Base-by-base conservation (phyloP, 2,797 vertebrate species). In the Sebastes melanostomus region DNA sequence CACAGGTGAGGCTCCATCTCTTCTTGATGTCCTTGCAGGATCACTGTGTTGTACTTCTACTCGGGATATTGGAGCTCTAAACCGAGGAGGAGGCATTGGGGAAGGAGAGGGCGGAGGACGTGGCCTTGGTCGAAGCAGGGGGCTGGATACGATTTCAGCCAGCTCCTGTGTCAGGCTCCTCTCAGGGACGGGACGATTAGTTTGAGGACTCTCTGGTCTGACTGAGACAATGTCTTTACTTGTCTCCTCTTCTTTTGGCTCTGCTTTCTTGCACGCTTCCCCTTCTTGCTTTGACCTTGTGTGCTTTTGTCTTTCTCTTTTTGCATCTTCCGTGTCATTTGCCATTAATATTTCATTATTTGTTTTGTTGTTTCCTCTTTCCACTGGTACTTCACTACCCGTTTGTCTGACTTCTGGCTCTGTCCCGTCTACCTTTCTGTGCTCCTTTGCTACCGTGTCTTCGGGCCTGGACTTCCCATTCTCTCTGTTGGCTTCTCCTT, bases 161-260 rank as follows among this genome's bases (percentile, higher is more conserved):
- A 95, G 20, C 67, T 95, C 93, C 80, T 95, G 93, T 3, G 94
- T 95, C 65, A 94, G 72, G 68, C 84, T 93, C 46, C 79, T 90
- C 78, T 87, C 79, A 66, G 77, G 71, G 34, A 66, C 27, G 12
- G 32, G 4, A 13, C 0, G 6, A 29, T 71, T 83, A 2, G 8
- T 12, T 59, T 36, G 72, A 54, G 16, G 65, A 36, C 54, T 76
- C 22, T 61, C 38, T 34, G 25, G 18, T 77, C 32, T 71, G 16
- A 32, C 3, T 61, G 72, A 68, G 56, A 42, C 16, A 0, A 8
- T 36, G 13, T 10, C 54, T 71, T 77, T 62, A 52, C 55, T 78
- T 2, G 9, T 66, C 8, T 77, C 66, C 6, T 8, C 50, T 18
- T 52, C 73, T 61, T 75, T 56, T 66, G 20, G 32, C 24, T 68